These are phyloP conservation scores for Lobophora halterata DNA, from an alignment of 2,888 invertebrate species.

Conservation along the genomic window DNA sequence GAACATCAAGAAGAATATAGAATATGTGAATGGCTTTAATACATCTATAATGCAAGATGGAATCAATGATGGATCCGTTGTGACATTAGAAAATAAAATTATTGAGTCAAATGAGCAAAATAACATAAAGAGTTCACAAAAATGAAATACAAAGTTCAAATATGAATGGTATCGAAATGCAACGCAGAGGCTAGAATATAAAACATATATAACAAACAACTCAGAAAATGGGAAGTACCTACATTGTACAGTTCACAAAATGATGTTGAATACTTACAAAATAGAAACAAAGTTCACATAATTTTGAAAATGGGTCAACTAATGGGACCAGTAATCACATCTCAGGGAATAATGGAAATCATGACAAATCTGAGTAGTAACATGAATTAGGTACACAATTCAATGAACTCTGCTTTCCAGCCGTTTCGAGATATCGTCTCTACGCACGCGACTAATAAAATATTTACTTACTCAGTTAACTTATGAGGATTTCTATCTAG, in stretches of 20 bases:
- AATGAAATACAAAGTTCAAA: no score
- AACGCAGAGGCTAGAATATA: not conserved
- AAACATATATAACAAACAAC: not conserved
- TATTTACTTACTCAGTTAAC: slow-evolving; percentile 3
- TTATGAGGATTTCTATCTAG: no score
- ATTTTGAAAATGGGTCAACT: slow-evolving; percentile 1
- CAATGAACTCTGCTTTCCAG: slow-evolving; percentile 20
- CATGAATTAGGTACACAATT: slow-evolving; percentile 25
- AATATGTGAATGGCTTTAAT: no score
- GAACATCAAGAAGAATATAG: no score
- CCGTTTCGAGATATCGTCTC: slow-evolving; percentile 20
- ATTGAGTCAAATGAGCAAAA: no score
- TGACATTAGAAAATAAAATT: no score
- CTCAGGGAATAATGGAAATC: slow-evolving; percentile 8
- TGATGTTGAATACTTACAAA: no score
- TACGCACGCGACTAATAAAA: slow-evolving; percentile 22
- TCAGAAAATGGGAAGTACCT: not conserved
- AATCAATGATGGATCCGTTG: no score
- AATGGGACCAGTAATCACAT: not conserved
- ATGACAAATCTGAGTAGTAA: slow-evolving; percentile 18
- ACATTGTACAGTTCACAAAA: not conserved
- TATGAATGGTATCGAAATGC: not conserved
- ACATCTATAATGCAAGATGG: no score
- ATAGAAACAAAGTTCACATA: not conserved
- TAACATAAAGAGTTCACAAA: not conserved